Conservation (phyloP, 2,888 invertebrate species). For the Gortyna flavago region DNA sequence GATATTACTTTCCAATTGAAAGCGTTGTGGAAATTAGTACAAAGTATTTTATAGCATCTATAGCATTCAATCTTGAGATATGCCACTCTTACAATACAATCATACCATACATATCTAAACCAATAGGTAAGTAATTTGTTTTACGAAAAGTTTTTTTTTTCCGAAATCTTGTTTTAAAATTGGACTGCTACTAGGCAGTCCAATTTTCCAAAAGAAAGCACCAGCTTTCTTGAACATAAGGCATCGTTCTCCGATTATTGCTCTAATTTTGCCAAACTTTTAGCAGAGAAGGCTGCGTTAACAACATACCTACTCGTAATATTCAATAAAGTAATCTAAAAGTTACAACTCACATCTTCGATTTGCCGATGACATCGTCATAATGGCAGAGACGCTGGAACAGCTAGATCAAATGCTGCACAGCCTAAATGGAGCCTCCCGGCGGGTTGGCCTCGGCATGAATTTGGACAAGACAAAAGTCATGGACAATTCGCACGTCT, state of each 20-base stretch:
- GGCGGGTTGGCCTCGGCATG: too few relatives aligned
- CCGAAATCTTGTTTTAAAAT: not conserved
- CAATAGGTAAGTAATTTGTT: not conserved
- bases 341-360: too few relatives aligned
- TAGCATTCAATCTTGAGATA: not conserved
- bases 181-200: too few relatives aligned
- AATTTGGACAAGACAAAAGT: too few relatives aligned
- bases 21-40: not conserved
- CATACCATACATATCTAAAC: not conserved
- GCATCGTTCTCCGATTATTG: not conserved
- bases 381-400: too few relatives aligned
- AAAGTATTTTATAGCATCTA: conserved; percentile 3
- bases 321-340: not conserved
- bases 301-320: too few relatives aligned
- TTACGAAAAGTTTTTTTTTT: not conserved
- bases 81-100: not conserved
- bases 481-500: too few relatives aligned
- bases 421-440: too few relatives aligned
- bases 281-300: not conserved
- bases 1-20: conserved; percentile 15
- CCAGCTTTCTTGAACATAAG: not conserved
- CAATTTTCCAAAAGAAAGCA: too few relatives aligned
- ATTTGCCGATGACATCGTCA: too few relatives aligned
- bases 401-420: too few relatives aligned
- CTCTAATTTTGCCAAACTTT: not conserved